phyloP scores from a whole-genome alignment of 2,888 invertebrate genomes.

The Anthophora plumipes region DNA sequence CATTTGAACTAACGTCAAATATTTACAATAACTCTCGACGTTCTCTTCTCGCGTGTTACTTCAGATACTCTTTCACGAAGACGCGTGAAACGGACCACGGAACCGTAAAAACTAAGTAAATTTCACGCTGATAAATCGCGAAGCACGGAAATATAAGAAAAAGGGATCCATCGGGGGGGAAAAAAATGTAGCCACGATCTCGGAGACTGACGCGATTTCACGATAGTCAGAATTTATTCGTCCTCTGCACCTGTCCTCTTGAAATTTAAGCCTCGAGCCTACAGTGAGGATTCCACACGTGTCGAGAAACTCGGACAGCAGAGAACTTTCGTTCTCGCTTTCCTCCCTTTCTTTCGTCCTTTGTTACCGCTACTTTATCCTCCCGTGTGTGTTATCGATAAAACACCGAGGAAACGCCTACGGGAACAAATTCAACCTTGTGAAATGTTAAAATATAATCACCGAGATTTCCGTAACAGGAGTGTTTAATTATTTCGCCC shows the following conservation, averaged over 20 bases:
- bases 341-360: neutral
- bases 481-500: constrained; percentile 17
- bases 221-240: constrained; percentile 76
- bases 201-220: constrained; percentile 66
- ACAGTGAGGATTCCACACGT: neutral
- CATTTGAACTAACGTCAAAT: constrained; percentile 23
- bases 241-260: constrained; percentile 67
- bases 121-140: constrained; percentile 19
- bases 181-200: neutral
- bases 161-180: no score
- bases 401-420: neutral
- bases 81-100: neutral
- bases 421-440: neutral
- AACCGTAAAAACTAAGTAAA: neutral
- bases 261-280: constrained; percentile 64
- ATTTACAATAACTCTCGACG: constrained; percentile 27
- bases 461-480: neutral
- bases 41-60: constrained; percentile 12
- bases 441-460: neutral
- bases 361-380: neutral
- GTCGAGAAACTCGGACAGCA: neutral
- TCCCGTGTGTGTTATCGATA: neutral
- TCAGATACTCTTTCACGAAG: constrained; percentile 10
- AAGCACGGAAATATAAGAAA: constrained; percentile 27
- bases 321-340: constrained; percentile 23